Conservation (phyloP, 2,797 vertebrate genomes). For the Carapus acus region DNA sequence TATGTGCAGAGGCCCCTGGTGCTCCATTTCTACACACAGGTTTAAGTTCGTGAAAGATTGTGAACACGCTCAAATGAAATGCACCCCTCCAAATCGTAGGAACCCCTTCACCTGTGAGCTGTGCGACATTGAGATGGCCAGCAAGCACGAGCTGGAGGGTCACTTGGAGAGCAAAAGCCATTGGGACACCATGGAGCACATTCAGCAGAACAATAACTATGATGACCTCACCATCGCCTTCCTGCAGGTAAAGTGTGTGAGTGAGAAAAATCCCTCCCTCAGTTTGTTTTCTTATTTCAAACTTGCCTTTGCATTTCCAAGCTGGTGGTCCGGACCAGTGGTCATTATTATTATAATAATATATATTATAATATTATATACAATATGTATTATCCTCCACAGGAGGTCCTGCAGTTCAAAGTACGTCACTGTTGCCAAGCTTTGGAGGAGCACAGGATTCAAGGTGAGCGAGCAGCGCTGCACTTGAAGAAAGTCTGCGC, state of each 20-base stretch:
- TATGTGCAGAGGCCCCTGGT: slow-evolving; percentile 23
- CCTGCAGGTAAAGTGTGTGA: slow-evolving; percentile 51
- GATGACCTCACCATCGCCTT: slow-evolving; percentile 64
- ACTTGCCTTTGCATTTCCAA: no score
- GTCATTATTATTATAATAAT: no score
- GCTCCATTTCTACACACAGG: no score
- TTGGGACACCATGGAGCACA: slow-evolving; percentile 64
- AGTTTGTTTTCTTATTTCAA: no score
- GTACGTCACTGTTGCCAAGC: slow-evolving; percentile 45
- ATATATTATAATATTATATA: no score
- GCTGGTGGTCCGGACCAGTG: no score
- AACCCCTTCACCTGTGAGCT: slow-evolving; percentile 58
- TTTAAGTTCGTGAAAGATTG: background rate
- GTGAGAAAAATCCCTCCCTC: background rate
- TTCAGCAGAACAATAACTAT: slow-evolving; percentile 59
- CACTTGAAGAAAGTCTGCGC: background rate
- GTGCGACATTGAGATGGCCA: slow-evolving; percentile 53
- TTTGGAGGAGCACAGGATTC: slow-evolving; percentile 47
- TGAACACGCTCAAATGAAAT: background rate
- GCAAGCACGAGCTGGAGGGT: slow-evolving; percentile 53
- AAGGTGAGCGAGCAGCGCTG: slow-evolving; percentile 40
- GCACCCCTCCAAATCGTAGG: no score
- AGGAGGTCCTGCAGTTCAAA: slow-evolving; percentile 63
- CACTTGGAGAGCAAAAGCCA: slow-evolving; percentile 61
- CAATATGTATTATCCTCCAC: background rate